Conservation (phyloP, 2,797 vertebrate genomes). For the Ptychadena robeensis region DNA sequence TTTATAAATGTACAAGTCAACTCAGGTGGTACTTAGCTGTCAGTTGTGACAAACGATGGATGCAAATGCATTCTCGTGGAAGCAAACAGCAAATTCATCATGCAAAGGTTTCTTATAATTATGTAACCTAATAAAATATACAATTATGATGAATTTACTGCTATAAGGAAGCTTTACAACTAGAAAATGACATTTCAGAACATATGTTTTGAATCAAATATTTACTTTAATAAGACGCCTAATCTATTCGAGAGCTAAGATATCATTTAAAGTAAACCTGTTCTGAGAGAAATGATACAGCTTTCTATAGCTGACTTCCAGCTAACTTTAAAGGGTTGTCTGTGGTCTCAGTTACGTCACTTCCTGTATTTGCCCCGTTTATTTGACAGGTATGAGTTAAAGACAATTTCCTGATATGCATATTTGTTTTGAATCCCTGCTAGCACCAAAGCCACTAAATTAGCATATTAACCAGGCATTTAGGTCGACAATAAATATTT, state of each 20-base stretch:
- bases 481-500: no score
- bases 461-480: no score
- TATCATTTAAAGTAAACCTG: background rate
- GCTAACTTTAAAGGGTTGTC: no score
- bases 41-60: conserved; percentile 67
- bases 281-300: no score
- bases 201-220: conserved; percentile 57
- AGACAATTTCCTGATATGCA: no score
- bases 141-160: conserved; percentile 62
- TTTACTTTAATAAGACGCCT: conserved; percentile 46
- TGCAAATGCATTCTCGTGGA: conserved; percentile 64
- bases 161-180: conserved; percentile 55
- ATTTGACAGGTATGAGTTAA: no score
- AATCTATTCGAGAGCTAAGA: conserved; percentile 30
- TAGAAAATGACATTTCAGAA: conserved; percentile 49
- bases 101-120: conserved; percentile 66
- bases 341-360: no score
- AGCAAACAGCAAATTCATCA: conserved; percentile 66
- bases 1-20: conserved; percentile 62
- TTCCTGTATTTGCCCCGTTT: no score
- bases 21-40: conserved; percentile 65
- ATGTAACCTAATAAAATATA: conserved; percentile 62
- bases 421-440: no score
- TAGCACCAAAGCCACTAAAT: no score
- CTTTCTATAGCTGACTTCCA: no score